These are phyloP conservation scores for Catostylus mosaicus DNA, from an alignment of 30 jellyfish, hydroid and myxozoan species.

Conservation along the genomic window DNA sequence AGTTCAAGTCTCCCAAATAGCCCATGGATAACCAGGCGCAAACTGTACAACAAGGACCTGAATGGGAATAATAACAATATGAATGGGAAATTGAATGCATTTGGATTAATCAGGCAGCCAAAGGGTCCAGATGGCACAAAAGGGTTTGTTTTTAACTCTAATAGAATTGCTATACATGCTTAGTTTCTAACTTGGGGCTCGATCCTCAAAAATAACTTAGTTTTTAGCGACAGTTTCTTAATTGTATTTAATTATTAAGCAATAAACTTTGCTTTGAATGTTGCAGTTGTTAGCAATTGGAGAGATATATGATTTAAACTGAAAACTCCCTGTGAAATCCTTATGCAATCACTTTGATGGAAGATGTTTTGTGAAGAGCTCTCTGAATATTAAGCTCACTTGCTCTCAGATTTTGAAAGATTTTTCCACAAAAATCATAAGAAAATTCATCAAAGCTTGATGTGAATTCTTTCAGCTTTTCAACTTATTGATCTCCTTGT, in stretches of 20 bases:
- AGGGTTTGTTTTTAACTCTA: slow-evolving; percentile 74
- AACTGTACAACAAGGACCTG: slow-evolving; percentile 57
- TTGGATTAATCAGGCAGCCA: slow-evolving; percentile 95
- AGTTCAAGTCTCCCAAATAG: slow-evolving; percentile 79
- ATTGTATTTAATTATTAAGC: neutral
- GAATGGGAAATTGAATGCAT: slow-evolving; percentile 68
- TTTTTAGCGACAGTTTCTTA: neutral
- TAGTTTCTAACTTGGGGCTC: neutral
- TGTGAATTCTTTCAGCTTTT: too few species aligned
- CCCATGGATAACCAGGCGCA: slow-evolving; percentile 91
- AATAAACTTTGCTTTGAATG: neutral
- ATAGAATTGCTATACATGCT: slow-evolving; percentile 57
- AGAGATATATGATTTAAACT: too few species aligned
- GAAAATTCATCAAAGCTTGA: too few species aligned
- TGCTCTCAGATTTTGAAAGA: too few species aligned
- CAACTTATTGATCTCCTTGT: too few species aligned
- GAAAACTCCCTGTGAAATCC: too few species aligned
- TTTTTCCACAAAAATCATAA: too few species aligned
- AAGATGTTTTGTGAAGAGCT: too few species aligned
- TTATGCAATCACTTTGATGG: too few species aligned
- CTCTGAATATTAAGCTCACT: too few species aligned
- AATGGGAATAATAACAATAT: slow-evolving; percentile 53
- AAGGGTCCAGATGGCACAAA: slow-evolving; percentile 99
- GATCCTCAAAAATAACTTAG: neutral
- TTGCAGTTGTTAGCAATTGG: slow-evolving; percentile 14